A percentile compares a stretch with the other conserved stretches of the same genome.
These are phyloP conservation scores for Chelon auratus DNA, from an alignment of 2,797 vertebrate genomes.

Conservation along the genomic window DNA sequence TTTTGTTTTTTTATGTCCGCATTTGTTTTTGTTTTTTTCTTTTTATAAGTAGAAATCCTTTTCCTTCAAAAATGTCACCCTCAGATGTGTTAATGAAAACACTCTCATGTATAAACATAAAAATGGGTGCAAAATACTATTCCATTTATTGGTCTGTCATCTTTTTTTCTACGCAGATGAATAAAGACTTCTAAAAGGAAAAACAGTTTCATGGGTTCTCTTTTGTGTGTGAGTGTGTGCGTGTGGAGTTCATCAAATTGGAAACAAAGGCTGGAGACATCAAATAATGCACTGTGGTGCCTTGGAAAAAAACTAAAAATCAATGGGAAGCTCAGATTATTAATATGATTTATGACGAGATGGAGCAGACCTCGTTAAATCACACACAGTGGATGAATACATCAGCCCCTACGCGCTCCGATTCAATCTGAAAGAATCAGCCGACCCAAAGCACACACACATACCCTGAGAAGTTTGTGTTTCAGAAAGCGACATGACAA, in stretches of 20 bases:
- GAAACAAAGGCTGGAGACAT: constrained; percentile 51
- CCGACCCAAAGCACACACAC: constrained; percentile 19
- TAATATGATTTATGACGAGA: constrained; percentile 69
- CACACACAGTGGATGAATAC: constrained; percentile 72
- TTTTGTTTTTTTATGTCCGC: constrained; percentile 26
- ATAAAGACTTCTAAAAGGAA: constrained; percentile 80
- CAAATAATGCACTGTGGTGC: constrained; percentile 56
- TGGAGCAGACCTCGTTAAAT: constrained; percentile 69
- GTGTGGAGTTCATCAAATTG: constrained; percentile 59
- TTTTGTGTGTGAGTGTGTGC: constrained; percentile 18
- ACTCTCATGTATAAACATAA: constrained; percentile 78
- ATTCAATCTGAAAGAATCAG: constrained; percentile 43
- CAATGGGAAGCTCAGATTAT: constrained; percentile 64
- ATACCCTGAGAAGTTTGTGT: constrained; percentile 29
- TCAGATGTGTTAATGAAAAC: constrained; percentile 79
- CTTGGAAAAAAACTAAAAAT: constrained; percentile 59
- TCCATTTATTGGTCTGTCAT: constrained; percentile 77
- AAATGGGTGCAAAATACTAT: constrained; percentile 75
- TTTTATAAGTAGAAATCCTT: constrained; percentile 73
- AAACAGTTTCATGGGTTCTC: constrained; percentile 46
- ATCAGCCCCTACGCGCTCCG: constrained; percentile 44
- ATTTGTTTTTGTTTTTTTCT: constrained; percentile 35
- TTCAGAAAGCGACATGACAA: constrained; percentile 15
- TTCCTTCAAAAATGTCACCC: constrained; percentile 76
- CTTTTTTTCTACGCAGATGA: constrained; percentile 83